Conservation (phyloP, 2,797 vertebrate species). For the Scolopax rusticola region DNA sequence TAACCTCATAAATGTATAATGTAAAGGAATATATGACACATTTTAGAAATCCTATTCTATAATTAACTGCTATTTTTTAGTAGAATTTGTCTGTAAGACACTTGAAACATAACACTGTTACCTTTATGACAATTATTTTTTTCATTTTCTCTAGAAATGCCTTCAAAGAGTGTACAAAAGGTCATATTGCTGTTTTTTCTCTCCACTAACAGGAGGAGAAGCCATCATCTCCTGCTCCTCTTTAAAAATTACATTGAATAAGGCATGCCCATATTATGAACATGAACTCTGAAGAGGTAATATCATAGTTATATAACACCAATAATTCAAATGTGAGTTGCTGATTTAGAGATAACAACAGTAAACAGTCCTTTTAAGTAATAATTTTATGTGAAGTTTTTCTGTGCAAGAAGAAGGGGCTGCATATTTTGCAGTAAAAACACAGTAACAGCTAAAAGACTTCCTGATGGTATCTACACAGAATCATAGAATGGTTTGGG, state of each 20-base stretch:
- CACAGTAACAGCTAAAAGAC: not conserved
- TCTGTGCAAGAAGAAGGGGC: not conserved
- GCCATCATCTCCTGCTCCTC: too few species aligned
- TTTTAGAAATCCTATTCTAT: not conserved
- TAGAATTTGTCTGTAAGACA: not conserved
- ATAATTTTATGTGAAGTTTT: not conserved
- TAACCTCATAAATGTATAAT: not conserved
- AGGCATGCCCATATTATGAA: not conserved
- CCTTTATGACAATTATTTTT: not conserved
- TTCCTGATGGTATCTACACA: not conserved
- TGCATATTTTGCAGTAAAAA: not conserved
- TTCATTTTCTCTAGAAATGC: too few species aligned
- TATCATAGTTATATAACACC: not conserved
- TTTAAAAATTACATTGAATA: not conserved
- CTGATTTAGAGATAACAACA: not conserved
- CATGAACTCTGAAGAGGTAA: not conserved
- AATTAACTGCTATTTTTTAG: not conserved
- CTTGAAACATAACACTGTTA: not conserved
- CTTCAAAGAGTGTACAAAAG: too few species aligned
- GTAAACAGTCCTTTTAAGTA: not conserved
- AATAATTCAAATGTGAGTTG: not conserved
- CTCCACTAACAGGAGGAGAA: too few species aligned
- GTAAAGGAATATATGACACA: not conserved
- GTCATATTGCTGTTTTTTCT: too few species aligned
- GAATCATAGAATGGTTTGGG: too few species aligned